Percentiles rank a stretch among this genome's conserved stretches.
phyloP scores from a whole-genome alignment of 2,888 invertebrate species.

The Matsumyia berberina region DNA sequence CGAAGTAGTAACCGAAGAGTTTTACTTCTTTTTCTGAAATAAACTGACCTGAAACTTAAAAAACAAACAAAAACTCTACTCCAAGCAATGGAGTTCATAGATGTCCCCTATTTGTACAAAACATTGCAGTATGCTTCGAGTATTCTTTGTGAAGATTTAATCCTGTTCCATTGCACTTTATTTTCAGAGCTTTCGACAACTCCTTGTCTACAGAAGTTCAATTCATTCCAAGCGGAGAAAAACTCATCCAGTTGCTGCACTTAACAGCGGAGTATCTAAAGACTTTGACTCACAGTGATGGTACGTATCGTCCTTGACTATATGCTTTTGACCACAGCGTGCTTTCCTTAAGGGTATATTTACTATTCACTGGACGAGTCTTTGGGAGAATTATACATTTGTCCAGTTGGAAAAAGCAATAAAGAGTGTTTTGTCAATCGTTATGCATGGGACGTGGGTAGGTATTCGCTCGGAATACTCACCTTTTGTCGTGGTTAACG shows the following conservation, averaged over 20 bases:
- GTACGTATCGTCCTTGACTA: conserved; percentile 3
- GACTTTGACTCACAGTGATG: conserved; percentile 32
- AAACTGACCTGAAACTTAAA: no score
- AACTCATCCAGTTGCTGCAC: not conserved
- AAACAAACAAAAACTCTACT: no score
- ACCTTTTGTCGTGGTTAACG: not conserved
- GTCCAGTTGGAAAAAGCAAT: not conserved
- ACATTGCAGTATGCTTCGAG: not conserved
- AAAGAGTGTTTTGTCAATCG: not conserved
- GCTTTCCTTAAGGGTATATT: conserved; percentile 22
- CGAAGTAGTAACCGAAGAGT: no score
- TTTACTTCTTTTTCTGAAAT: no score
- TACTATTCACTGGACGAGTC: conserved; percentile 13
- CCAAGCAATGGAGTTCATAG: conserved; percentile 26
- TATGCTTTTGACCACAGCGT: not conserved
- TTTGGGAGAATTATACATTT: conserved; percentile 23
- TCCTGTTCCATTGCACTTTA: not conserved
- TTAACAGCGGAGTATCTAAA: conserved; percentile 32
- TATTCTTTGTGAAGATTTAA: not conserved
- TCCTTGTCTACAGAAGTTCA: not conserved
- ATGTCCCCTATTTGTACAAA: not conserved
- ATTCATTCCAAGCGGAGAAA: conserved; percentile 29
- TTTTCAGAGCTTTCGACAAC: not conserved
- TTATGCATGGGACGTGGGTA: conserved; percentile 47
- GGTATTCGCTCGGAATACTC: not conserved